These are phyloP conservation scores for Charadrius vociferus DNA, from an alignment of 2,113 vertebrate genomes.

Conservation along the genomic window DNA sequence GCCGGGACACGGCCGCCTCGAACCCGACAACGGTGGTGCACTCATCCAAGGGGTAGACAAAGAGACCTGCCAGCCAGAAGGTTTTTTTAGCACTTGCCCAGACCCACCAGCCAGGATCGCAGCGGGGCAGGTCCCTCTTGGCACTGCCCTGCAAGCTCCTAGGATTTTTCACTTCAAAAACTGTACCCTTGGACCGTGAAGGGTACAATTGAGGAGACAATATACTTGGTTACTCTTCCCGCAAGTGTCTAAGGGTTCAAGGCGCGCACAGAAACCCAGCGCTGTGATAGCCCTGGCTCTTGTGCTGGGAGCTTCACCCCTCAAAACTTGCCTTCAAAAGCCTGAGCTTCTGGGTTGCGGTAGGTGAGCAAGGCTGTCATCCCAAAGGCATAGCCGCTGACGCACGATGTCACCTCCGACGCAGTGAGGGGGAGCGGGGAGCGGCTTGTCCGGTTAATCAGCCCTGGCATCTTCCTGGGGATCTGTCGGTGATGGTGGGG, in stretches of 20 bases:
- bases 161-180: neutral
- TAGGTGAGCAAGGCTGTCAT: slow-evolving; percentile 93
- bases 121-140: neutral
- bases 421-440: slow-evolving; percentile 83
- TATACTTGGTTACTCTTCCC: neutral
- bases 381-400: slow-evolving; percentile 91
- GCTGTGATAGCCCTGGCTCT: neutral
- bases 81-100: neutral
- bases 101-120: neutral
- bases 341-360: slow-evolving; percentile 87
- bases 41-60: slow-evolving; percentile 92
- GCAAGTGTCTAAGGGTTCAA: neutral
- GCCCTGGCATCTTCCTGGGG: slow-evolving; percentile 84
- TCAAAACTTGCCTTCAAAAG: slow-evolving; percentile 84
- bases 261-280: neutral
- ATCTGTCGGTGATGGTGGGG: neutral
- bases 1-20: slow-evolving; percentile 84
- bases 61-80: slow-evolving; percentile 80
- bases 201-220: neutral
- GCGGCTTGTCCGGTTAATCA: slow-evolving; percentile 83
- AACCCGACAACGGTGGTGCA: slow-evolving; percentile 88
- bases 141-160: neutral
- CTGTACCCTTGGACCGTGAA: neutral
- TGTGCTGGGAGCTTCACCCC: neutral
- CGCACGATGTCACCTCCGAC: slow-evolving; percentile 89